phyloP scores from a whole-genome alignment of 1,140 invertebrate species.

The Drosophila rhopaloa region DNA sequence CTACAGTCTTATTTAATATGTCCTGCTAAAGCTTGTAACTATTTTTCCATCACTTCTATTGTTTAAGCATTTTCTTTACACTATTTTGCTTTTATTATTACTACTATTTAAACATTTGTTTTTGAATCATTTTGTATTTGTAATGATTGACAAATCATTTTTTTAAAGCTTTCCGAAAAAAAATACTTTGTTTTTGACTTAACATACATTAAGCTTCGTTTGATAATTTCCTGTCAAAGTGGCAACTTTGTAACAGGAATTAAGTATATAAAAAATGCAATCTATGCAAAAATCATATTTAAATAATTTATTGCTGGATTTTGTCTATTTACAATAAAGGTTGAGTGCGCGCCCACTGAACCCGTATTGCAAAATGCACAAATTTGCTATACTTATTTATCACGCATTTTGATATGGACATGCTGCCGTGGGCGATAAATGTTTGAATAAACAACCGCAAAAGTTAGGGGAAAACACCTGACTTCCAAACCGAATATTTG shows the following conservation, averaged over 20 bases:
- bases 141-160: too few relatives aligned
- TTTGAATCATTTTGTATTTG: too few relatives aligned
- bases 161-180: too few relatives aligned
- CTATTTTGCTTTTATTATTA: too few relatives aligned
- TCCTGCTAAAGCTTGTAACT: too few relatives aligned
- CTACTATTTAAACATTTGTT: too few relatives aligned
- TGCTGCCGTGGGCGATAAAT: slow-evolving; percentile 16
- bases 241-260: not conserved
- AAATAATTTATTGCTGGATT: slow-evolving; percentile 25
- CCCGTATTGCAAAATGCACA: slow-evolving; percentile 21
- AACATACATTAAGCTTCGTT: too few relatives aligned
- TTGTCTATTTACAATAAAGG: not conserved
- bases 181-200: too few relatives aligned
- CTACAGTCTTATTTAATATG: too few relatives aligned
- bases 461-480: not conserved
- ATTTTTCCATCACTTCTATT: too few relatives aligned
- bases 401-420: slow-evolving; percentile 17
- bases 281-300: slow-evolving; percentile 12
- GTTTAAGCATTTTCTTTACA: too few relatives aligned
- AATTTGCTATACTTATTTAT: slow-evolving; percentile 27
- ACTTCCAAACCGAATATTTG: not conserved
- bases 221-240: not conserved
- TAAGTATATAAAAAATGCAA: not conserved
- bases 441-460: slow-evolving; percentile 26
- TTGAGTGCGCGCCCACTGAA: not conserved